These are phyloP conservation scores for Cryptocheilus praepositus DNA, from an alignment of 2,888 invertebrate species.

Conservation along the genomic window DNA sequence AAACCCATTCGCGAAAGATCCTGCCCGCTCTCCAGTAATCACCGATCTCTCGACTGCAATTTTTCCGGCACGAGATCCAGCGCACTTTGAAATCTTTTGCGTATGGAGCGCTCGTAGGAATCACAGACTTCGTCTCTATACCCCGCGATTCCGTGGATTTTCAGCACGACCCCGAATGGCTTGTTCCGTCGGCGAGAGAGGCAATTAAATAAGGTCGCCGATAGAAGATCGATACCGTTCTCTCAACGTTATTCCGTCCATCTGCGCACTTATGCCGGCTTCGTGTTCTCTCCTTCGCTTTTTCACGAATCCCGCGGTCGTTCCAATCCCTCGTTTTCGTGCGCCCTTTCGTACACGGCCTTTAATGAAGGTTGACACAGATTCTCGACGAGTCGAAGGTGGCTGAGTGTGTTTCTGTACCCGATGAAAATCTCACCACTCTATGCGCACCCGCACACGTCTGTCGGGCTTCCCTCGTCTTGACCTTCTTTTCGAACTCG, in stretches of 20 bases:
- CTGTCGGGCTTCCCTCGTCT: constrained; percentile 55
- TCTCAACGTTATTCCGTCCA: constrained; percentile 7
- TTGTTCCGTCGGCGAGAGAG: constrained; percentile 12
- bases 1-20: too few relatives aligned
- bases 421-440: constrained; percentile 51
- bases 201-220: constrained; percentile 37
- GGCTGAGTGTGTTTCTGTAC: constrained; percentile 48
- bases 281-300: neutral
- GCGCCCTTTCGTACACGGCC: constrained; percentile 3
- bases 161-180: constrained; percentile 17
- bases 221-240: constrained; percentile 38
- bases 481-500: constrained; percentile 51
- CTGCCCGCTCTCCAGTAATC: too few relatives aligned
- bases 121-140: constrained; percentile 10
- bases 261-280: neutral
- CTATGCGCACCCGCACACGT: constrained; percentile 26
- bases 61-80: too few relatives aligned
- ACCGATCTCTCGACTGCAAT: too few relatives aligned
- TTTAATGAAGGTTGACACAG: constrained; percentile 61
- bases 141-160: neutral
- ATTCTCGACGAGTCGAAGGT: constrained; percentile 50
- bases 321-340: neutral
- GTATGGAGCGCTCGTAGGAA: neutral
- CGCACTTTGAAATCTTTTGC: too few relatives aligned
- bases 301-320: too few relatives aligned